These are phyloP conservation scores for Xerus rutilus DNA, from an alignment of 2,797 vertebrate species.

Conservation along the genomic window DNA sequence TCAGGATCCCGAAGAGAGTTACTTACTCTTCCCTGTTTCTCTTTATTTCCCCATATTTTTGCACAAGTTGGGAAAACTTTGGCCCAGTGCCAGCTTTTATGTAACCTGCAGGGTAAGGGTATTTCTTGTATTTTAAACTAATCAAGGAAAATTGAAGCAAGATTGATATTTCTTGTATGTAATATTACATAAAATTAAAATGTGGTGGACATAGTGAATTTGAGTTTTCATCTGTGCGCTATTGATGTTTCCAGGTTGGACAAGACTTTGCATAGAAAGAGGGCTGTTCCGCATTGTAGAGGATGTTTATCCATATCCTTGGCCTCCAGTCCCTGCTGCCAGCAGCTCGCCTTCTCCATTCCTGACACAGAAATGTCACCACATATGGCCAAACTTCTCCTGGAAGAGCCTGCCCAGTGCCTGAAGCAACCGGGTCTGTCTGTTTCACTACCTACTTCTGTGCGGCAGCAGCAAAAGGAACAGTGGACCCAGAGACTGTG, in stretches of 20 bases:
- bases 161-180: background rate
- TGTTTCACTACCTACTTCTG: background rate
- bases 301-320: fast-evolving
- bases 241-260: too few relatives aligned
- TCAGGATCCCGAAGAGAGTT: background rate
- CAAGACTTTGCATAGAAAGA: background rate
- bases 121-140: background rate
- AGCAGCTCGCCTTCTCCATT: background rate
- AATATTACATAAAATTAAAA: background rate
- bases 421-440: background rate
- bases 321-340: background rate
- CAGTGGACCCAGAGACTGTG: background rate
- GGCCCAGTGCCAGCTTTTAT: background rate
- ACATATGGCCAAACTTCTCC: background rate
- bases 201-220: background rate
- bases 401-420: background rate
- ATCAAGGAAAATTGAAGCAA: background rate
- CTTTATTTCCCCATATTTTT: background rate
- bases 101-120: background rate
- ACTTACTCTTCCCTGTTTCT: background rate
- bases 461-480: too few relatives aligned
- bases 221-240: background rate
- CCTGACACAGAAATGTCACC: background rate
- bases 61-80: background rate
- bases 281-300: background rate